Base-by-base conservation (phyloP, 2,888 invertebrate genomes). In the Athripsodes cinereus region DNA sequence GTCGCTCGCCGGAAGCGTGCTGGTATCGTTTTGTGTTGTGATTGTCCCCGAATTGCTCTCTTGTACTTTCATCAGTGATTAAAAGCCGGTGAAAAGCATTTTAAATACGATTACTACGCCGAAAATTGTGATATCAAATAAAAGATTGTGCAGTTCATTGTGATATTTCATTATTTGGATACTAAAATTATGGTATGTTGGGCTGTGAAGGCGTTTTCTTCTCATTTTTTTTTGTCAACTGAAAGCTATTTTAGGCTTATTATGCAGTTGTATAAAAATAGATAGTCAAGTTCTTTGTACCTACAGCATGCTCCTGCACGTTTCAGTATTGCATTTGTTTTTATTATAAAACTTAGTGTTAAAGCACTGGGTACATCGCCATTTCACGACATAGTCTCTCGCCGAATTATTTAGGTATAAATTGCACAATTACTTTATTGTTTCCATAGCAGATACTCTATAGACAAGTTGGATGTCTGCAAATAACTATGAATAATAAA, bases 181-280 rank as follows among this genome's bases (percentile, higher is more conserved):
- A 26, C 2, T 31, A 31, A 40, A 40, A 16, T 8, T 16, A 59
- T 52, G 59, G 59, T 59, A 57, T 16, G 57, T 53, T 44, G 44
- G 54, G n/a, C 26, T 46, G 3, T 16, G 40, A 40, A 5, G 3
- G 3, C 13, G 13, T 40, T 40, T 40, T 13, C 16, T 40, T 40
- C 13, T 40, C 40, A 13, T 2, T 40, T 6, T 26, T 40, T 40
- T 40, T 40, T 40, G 40, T 40, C 40, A 40, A 40, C 40, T 10
- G 13, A 53, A 57, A 53, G 59, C 56, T 60, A 60, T 60, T 60
- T 60, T 60, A 56, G 52, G 59, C 53, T 53, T 55, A 60, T 60
- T 53, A 57, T 57, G 56, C 55, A 56, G 56, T 52, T 52, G 31
- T 60, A 49, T 56, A 40, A 53, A 60, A 60, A 56, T 60, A 60